Evolutionary conservation across 2,113 vertebrate genomes (phyloP).

Genomic region (Ammodytes marinus): DNA sequence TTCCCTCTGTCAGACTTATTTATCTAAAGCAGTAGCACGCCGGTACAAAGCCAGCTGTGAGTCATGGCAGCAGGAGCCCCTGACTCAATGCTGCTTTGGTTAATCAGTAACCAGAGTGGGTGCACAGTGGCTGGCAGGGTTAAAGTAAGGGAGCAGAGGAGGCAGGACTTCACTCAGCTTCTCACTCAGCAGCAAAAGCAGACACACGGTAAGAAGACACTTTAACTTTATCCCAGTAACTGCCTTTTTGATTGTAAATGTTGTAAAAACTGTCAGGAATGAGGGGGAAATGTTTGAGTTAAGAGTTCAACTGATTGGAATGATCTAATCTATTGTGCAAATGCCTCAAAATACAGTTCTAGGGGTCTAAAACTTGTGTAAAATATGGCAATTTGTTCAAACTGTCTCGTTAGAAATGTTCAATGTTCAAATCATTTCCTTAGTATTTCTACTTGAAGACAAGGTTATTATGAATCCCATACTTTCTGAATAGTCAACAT

Average conservation of each 20-base stretch:
- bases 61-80: slow-evolving; percentile 58
- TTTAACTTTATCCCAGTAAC: slow-evolving; percentile 9
- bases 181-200: slow-evolving; percentile 40
- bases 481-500: neutral
- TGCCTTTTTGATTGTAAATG: slow-evolving; percentile 4
- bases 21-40: slow-evolving; percentile 52
- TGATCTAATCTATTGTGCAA: neutral
- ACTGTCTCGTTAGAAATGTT: neutral
- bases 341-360: neutral
- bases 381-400: neutral
- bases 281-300: neutral
- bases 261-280: neutral
- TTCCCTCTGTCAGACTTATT: slow-evolving; percentile 43
- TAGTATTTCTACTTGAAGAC: neutral
- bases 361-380: neutral
- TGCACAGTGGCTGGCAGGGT: slow-evolving; percentile 11
- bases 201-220: slow-evolving; percentile 66
- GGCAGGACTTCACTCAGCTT: slow-evolving; percentile 54
- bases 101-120: slow-evolving; percentile 74
- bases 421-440: neutral
- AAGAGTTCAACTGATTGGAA: neutral
- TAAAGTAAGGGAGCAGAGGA: slow-evolving; percentile 60
- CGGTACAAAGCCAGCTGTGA: slow-evolving; percentile 63
- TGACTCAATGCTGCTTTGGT: slow-evolving; percentile 60
- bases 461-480: neutral